These are phyloP conservation scores for Andrena hattorfiana DNA, from an alignment of 2,888 invertebrate genomes.

Conservation along the genomic window DNA sequence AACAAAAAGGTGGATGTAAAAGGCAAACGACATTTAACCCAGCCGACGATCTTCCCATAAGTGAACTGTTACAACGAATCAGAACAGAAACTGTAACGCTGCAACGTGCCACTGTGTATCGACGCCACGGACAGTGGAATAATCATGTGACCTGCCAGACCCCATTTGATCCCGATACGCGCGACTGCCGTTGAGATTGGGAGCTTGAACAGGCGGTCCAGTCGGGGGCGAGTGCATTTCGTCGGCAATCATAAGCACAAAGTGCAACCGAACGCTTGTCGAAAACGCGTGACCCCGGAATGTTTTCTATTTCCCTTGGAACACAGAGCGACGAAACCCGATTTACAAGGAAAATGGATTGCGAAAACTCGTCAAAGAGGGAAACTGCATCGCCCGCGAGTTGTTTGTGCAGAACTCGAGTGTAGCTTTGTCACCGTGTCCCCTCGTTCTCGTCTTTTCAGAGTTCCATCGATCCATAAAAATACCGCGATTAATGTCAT, in stretches of 20 bases:
- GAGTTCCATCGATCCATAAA: background rate
- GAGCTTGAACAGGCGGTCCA: slow-evolving; percentile 24
- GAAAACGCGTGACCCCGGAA: slow-evolving; percentile 1
- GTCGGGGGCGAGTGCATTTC: slow-evolving; percentile 3
- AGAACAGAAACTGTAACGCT: background rate
- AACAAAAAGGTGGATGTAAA: background rate
- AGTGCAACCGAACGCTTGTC: slow-evolving; percentile 7
- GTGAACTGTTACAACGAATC: background rate
- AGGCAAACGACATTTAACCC: background rate
- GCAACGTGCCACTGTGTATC: background rate
- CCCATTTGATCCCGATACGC: slow-evolving; percentile 25
- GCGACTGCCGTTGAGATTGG: slow-evolving; percentile 5
- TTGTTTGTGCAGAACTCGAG: slow-evolving; percentile 28
- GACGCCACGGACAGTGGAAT: slow-evolving; percentile 15
- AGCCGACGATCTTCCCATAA: background rate
- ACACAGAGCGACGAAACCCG: background rate
- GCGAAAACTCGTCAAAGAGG: slow-evolving; percentile 2
- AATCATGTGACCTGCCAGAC: slow-evolving; percentile 23
- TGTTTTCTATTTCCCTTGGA: slow-evolving; percentile 21
- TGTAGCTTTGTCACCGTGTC: background rate
- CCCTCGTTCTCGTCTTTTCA: background rate
- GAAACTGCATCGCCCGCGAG: slow-evolving; percentile 8
- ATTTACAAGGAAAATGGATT: slow-evolving; percentile 7
- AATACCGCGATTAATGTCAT: background rate
- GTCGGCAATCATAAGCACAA: slow-evolving; percentile 20